Evolutionary conservation across 1,140 invertebrate genomes (phyloP).

Genomic region (Dolichoris vasculosae): DNA sequence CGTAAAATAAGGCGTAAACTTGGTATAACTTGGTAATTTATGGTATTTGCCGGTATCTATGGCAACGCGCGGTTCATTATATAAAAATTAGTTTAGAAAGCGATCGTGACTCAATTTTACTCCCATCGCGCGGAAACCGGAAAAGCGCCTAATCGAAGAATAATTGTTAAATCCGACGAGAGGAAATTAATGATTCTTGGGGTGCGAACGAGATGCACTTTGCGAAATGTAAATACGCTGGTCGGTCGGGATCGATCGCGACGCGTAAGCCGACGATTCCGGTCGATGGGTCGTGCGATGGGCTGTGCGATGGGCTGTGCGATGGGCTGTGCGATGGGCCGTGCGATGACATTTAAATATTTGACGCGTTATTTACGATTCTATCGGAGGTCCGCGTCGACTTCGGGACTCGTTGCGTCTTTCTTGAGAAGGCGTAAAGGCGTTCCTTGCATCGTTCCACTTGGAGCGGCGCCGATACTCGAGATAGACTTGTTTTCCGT

Average conservation of each 20-base stretch:
- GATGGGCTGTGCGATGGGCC: too few species aligned
- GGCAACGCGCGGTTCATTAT: not conserved
- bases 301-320: too few species aligned
- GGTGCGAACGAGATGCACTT: not conserved
- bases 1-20: not conserved
- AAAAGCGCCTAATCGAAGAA: not conserved
- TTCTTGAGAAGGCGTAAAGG: too few species aligned
- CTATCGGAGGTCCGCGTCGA: not conserved
- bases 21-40: not conserved
- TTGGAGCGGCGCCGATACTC: too few species aligned
- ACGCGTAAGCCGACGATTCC: not conserved
- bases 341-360: not conserved
- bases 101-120: not conserved
- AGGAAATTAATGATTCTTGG: constrained; percentile 32
- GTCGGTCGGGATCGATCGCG: not conserved
- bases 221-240: constrained; percentile 12
- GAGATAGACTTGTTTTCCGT: too few species aligned
- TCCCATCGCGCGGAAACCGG: not conserved
- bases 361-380: not conserved
- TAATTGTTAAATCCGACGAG: not conserved
- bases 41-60: not conserved
- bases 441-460: too few species aligned
- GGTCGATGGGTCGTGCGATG: not conserved
- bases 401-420: not conserved
- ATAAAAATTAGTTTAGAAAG: not conserved